A percentile compares a stretch with the other conserved stretches of the same genome.
These are phyloP conservation scores for Meloe dianella DNA, from an alignment of 2,888 invertebrate genomes.

Conservation along the genomic window DNA sequence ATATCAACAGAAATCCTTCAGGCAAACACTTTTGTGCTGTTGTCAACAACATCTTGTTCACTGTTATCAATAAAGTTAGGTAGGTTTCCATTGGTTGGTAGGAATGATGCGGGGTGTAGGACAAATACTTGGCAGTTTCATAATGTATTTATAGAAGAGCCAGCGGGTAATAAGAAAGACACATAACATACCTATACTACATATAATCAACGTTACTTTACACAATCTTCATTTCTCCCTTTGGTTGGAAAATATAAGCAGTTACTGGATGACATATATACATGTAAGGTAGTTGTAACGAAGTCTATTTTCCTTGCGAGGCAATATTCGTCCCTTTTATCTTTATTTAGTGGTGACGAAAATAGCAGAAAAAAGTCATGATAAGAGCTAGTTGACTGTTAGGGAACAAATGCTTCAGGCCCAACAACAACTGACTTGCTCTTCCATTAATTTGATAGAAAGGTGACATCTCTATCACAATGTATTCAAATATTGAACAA, in stretches of 20 bases:
- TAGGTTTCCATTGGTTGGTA: background rate
- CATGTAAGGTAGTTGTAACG: background rate
- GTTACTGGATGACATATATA: background rate
- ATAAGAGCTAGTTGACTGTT: background rate
- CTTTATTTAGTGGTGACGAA: background rate
- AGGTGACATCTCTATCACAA: too few species aligned
- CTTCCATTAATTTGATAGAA: background rate
- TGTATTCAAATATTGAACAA: too few species aligned
- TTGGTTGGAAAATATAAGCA: background rate
- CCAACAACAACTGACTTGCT: too few species aligned
- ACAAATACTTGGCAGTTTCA: conserved; percentile 29
- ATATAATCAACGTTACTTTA: background rate
- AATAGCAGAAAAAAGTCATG: background rate
- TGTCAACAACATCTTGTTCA: background rate
- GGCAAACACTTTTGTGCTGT: background rate
- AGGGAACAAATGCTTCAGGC: background rate
- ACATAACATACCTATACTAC: too few species aligned
- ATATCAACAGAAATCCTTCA: background rate
- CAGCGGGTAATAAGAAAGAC: conserved; percentile 35
- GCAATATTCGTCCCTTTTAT: background rate
- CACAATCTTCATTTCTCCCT: background rate
- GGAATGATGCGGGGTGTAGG: conserved; percentile 14
- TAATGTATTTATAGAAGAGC: conserved; percentile 40
- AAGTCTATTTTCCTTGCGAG: background rate
- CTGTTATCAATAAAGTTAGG: background rate